A percentile compares a stretch with the other conserved stretches of the same genome.
Conservation (phyloP, 2,888 invertebrate genomes). For the Melipona beecheii region DNA sequence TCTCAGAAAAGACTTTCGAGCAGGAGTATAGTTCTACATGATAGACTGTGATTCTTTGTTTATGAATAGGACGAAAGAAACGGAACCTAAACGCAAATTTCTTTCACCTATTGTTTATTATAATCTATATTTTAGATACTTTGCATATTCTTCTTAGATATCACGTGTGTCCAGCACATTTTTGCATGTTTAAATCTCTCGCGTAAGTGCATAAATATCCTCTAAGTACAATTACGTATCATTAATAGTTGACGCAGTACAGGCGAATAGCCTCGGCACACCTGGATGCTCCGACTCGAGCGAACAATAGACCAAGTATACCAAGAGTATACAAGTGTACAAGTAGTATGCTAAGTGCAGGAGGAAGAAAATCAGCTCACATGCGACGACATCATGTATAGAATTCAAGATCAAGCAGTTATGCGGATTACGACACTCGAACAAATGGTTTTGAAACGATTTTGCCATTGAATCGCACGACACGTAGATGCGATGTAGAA, state of each 20-base stretch:
- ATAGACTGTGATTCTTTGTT: no score
- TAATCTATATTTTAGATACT: not conserved
- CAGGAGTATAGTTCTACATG: no score
- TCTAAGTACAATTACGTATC: not conserved
- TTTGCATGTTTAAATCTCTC: not conserved
- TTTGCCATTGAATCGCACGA: slow-evolving; percentile 76
- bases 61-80: no score
- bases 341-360: slow-evolving; percentile 17
- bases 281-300: not conserved
- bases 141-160: not conserved
- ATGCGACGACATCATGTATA: slow-evolving; percentile 37
- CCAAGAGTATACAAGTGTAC: not conserved
- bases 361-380: slow-evolving; percentile 54
- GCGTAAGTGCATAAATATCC: not conserved
- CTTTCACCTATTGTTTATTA: no score
- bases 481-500: slow-evolving; percentile 65
- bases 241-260: not conserved
- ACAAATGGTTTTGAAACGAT: slow-evolving; percentile 74
- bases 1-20: no score
- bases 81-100: no score
- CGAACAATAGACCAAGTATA: slow-evolving; percentile 3
- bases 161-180: not conserved
- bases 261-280: not conserved
- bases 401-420: slow-evolving; percentile 52
- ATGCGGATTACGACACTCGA: slow-evolving; percentile 64